These are phyloP conservation scores for Neoscelio sp. DNA, from an alignment of 2,888 invertebrate species.

Conservation along the genomic window DNA sequence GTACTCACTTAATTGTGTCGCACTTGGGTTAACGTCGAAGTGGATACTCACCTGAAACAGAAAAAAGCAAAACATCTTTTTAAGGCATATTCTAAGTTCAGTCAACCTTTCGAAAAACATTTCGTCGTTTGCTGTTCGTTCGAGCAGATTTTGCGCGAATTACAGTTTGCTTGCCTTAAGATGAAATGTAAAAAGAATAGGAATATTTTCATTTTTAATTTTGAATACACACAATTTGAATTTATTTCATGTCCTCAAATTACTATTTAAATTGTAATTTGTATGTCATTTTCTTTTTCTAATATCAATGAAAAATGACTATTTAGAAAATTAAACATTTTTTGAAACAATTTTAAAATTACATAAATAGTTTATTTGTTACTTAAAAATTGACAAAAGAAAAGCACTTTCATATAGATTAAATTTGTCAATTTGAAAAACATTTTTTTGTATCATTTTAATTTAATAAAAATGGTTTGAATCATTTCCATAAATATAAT, in stretches of 20 bases:
- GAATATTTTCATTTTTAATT: neutral
- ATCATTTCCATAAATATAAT: too few relatives aligned
- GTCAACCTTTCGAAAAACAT: neutral
- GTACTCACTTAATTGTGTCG: conserved; percentile 54
- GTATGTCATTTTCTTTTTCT: neutral
- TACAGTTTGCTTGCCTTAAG: too few relatives aligned
- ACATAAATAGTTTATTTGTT: too few relatives aligned
- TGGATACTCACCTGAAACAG: conserved; percentile 60
- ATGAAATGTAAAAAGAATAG: neutral
- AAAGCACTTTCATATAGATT: too few relatives aligned
- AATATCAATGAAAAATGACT: too few relatives aligned
- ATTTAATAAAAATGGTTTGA: too few relatives aligned
- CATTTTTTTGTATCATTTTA: too few relatives aligned
- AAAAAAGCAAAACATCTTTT: conserved; percentile 8
- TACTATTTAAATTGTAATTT: neutral
- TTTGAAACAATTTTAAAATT: too few relatives aligned
- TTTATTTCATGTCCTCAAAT: neutral
- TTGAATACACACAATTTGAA: neutral
- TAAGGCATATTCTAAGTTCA: neutral
- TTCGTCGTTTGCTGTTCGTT: neutral
- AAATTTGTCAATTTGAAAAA: too few relatives aligned
- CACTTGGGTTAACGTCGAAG: conserved; percentile 20
- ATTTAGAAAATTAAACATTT: too few relatives aligned
- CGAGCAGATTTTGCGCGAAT: too few relatives aligned
- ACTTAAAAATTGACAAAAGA: too few relatives aligned